Evolutionary conservation across 2,888 invertebrate genomes (phyloP), one percentile per base, ranked within the genome.

Genomic region (Drosophila putrida): DNA sequence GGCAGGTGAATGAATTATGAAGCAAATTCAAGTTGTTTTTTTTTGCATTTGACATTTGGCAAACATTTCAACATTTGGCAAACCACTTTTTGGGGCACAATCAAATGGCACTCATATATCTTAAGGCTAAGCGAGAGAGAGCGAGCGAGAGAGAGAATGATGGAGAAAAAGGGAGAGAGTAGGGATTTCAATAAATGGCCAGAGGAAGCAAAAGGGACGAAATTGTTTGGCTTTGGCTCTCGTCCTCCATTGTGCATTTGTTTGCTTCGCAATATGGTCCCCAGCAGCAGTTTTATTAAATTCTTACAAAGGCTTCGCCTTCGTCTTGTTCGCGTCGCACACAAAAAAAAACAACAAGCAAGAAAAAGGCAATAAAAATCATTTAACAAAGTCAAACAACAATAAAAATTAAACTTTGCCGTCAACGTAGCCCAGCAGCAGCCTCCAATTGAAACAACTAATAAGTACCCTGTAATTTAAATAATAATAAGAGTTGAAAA

Each of bases 351-450:
- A 41, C 33, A 41, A 35, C 10, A 33, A 39, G 31, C 13, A 53
- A 20, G 43, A 62, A 66, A 81, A 82, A 82, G 88, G 84, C 84
- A 85, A 85, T 89, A 89, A 85, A 85, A 85, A 85, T 85, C 89
- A 85, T 89, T 85, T 85, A 88, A 85, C 84, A 89, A 85, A 85
- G 88, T 85, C 84, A 89, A 85, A 85, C 89, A 89, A 85, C 86
- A 89, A 85, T 88, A 85, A 89, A 85, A 81, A 85, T 89, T 85
- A 89, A 82, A 85, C 89, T 88, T 85, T 88, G 86, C 89, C 86
- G 89, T 85, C 89, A 88, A 87, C 82, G 27, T 50, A 75, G 76
- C 59, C 59, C 51, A 64, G 57, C 25, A 33, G 47, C 47, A n/a
- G 11, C 13, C 25, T 6, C 4, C 3, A 4, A 25, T 0, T n/a